These are phyloP conservation scores for Amphipyra tragopoginis DNA, from an alignment of 2,888 invertebrate species.

Conservation along the genomic window DNA sequence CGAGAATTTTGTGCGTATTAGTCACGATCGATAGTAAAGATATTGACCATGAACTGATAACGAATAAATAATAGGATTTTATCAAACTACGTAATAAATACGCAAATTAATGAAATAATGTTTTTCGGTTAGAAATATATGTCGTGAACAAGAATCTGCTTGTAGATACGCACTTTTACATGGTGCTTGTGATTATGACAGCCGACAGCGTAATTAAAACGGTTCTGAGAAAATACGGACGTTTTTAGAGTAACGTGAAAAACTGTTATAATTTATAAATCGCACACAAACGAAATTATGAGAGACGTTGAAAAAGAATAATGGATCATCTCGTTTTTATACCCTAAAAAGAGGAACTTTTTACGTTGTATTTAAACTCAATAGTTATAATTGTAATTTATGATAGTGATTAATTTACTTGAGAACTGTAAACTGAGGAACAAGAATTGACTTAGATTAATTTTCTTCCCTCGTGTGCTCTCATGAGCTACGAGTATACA, in stretches of 20 bases:
- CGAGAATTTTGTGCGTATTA: not conserved
- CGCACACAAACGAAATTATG: not conserved
- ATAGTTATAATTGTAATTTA: slow-evolving; percentile 4
- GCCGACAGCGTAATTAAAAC: slow-evolving; percentile 5
- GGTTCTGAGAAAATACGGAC: not conserved
- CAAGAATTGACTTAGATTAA: not conserved
- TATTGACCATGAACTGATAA: slow-evolving; percentile 49
- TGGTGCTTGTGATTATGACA: not conserved
- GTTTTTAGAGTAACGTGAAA: not conserved
- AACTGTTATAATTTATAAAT: not conserved
- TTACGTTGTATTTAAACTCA: not conserved
- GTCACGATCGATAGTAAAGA: slow-evolving; percentile 24
- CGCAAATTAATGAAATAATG: slow-evolving; percentile 2
- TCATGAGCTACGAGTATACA: too few species aligned
- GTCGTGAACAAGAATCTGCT: not conserved
- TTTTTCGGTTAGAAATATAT: slow-evolving; percentile 1
- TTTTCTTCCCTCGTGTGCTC: too few species aligned
- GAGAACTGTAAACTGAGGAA: not conserved
- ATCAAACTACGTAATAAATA: not conserved
- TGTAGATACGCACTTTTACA: not conserved
- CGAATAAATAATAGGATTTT: slow-evolving; percentile 11
- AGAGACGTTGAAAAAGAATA: not conserved
- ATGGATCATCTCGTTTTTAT: not conserved
- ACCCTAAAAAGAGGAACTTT: not conserved
- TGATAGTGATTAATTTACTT: not conserved